A percentile compares a stretch with the other conserved stretches of the same genome.
Evolutionary conservation across 2,888 invertebrate genomes (phyloP).

Genomic region (Eulithis testata): DNA sequence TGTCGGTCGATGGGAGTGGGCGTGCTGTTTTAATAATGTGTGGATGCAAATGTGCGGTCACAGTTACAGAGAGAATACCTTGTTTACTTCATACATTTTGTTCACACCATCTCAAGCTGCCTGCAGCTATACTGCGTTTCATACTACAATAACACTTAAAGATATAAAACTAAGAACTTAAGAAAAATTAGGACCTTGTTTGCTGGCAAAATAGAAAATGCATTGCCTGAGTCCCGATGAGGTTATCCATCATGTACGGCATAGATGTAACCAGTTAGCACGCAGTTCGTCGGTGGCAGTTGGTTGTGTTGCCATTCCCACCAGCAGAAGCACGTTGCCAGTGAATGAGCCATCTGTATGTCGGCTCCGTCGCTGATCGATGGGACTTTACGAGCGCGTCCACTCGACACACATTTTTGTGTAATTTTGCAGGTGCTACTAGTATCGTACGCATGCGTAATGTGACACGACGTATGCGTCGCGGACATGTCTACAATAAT

Average conservation of each 20-base stretch:
- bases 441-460: slow-evolving; percentile 35
- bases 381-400: slow-evolving; percentile 49
- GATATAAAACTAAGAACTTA: not conserved
- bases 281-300: not conserved
- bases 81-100: slow-evolving; percentile 1
- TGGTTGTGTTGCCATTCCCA: not conserved
- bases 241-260: not conserved
- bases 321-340: slow-evolving; percentile 16
- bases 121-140: not conserved
- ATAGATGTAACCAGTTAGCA: not conserved
- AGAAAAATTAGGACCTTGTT: not conserved
- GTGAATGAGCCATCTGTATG: slow-evolving; percentile 53
- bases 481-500: slow-evolving; percentile 24
- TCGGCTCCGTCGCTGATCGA: slow-evolving; percentile 43
- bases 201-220: not conserved
- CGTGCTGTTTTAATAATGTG: slow-evolving; percentile 64
- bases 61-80: slow-evolving; percentile 8
- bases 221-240: too few species aligned
- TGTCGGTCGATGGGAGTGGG: slow-evolving; percentile 56
- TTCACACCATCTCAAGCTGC: too few species aligned
- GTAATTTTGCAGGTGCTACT: slow-evolving; percentile 51
- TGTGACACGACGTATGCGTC: slow-evolving; percentile 16
- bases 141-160: not conserved
- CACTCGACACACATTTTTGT: slow-evolving; percentile 51
- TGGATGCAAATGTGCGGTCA: slow-evolving; percentile 61